phyloP scores from a whole-genome alignment of 1,140 invertebrate genomes.

The Aphelenchoides fujianensis region DNA sequence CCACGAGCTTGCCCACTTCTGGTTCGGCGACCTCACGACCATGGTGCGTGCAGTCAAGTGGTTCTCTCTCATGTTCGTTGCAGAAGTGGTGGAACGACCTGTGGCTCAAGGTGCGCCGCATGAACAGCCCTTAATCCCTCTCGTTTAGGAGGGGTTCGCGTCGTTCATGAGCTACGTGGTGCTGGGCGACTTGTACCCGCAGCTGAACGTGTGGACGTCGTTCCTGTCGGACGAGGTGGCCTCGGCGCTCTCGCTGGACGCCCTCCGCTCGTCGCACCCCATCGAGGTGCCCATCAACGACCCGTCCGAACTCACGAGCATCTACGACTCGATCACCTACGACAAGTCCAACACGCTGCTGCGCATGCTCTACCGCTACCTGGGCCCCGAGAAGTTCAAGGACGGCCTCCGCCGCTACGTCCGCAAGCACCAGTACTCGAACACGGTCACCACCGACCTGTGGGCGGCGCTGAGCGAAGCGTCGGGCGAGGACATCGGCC shows the following conservation, averaged over 20 bases:
- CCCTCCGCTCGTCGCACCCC: constrained; percentile 43
- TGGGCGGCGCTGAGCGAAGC: constrained; percentile 85
- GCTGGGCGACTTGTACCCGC: constrained; percentile 65
- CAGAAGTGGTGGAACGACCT: constrained; percentile 67
- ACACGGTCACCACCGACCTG: constrained; percentile 88
- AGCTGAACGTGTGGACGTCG: constrained; percentile 65
- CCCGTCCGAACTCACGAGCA: constrained; percentile 49
- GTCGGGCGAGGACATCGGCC: constrained; percentile 82
- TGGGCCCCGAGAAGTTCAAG: constrained; percentile 85
- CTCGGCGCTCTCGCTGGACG: constrained; percentile 31
- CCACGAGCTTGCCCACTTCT: constrained; percentile 80
- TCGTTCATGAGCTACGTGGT: constrained; percentile 66
- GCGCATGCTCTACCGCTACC: constrained; percentile 89
- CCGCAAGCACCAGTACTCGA: constrained; percentile 79
- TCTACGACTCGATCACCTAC: constrained; percentile 65
- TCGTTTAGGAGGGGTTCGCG: constrained; percentile 48
- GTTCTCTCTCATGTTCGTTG: constrained; percentile 22
- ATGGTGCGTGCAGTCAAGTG: constrained; percentile 44
- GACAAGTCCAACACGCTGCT: constrained; percentile 75
- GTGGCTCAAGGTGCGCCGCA: too few species aligned
- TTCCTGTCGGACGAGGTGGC: constrained; percentile 71
- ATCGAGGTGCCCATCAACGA: constrained; percentile 61
- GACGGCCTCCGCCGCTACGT: constrained; percentile 90
- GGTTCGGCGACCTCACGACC: constrained; percentile 61
- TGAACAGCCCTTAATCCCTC: too few species aligned